Evolutionary conservation across 2,113 vertebrate species (phyloP).

Genomic region (Albula glossodonta): DNA sequence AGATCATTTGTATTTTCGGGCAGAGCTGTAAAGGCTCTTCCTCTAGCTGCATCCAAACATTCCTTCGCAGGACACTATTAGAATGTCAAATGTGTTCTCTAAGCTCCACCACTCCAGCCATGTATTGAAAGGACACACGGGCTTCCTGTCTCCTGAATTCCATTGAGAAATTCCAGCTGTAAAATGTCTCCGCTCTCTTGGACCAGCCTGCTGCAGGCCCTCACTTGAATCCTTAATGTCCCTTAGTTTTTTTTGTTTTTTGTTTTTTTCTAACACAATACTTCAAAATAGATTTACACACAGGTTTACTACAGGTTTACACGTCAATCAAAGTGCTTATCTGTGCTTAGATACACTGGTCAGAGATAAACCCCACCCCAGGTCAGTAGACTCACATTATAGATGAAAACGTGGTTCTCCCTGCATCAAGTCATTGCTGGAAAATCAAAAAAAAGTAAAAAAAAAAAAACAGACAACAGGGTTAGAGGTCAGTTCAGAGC

Average conservation of each 20-base stretch:
- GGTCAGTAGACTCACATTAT: no score
- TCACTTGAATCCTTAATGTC: neutral
- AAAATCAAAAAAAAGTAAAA: no score
- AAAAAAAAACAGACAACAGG: neutral
- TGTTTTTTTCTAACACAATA: neutral
- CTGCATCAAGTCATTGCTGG: no score
- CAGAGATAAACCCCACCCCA: no score
- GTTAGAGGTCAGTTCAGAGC: neutral
- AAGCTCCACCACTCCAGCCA: neutral
- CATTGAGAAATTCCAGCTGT: neutral
- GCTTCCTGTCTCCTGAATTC: slow-evolving; percentile 18
- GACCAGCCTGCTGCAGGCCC: neutral
- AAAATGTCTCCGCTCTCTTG: neutral
- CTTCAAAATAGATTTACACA: no score
- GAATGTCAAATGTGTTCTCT: slow-evolving; percentile 10
- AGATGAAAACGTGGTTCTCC: no score
- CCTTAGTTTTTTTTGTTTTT: neutral
- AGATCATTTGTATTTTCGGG: neutral
- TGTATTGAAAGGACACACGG: slow-evolving; percentile 5
- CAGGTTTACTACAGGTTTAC: no score
- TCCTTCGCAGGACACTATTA: neutral
- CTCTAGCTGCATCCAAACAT: neutral
- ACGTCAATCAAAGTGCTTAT: no score
- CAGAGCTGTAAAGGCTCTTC: neutral
- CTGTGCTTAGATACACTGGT: no score